phyloP scores from a whole-genome alignment of 1,140 invertebrate species.

The Drosophila virilis region DNA sequence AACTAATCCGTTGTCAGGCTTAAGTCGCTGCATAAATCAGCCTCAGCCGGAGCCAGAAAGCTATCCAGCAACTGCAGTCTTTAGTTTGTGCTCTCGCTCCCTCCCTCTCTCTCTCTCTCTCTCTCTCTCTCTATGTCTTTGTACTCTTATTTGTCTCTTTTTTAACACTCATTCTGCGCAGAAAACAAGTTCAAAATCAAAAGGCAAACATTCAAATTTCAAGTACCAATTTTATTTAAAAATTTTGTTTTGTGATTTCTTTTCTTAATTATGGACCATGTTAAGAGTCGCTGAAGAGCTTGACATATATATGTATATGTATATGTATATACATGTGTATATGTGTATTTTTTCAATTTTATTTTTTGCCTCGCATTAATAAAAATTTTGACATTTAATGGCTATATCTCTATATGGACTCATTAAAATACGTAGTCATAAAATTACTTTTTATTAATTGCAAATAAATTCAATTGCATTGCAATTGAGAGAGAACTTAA shows the following conservation, averaged over 20 bases:
- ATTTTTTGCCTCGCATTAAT: constrained; percentile 39
- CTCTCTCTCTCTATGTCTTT: constrained; percentile 5
- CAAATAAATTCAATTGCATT: constrained; percentile 62
- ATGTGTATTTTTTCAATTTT: neutral
- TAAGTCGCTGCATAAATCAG: constrained; percentile 75
- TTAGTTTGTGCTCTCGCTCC: constrained; percentile 44
- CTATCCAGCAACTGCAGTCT: constrained; percentile 40
- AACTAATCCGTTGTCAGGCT: constrained; percentile 75
- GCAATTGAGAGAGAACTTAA: constrained; percentile 2
- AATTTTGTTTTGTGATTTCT: constrained; percentile 32
- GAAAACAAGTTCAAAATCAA: constrained; percentile 65
- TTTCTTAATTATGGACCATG: constrained; percentile 60
- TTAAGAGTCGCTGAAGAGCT: constrained; percentile 52
- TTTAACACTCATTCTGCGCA: constrained; percentile 12
- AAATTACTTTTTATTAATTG: constrained; percentile 59
- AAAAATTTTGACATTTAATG: constrained; percentile 56
- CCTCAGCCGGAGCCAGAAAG: constrained; percentile 36
- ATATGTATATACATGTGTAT: too few species aligned
- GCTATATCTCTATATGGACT: constrained; percentile 47
- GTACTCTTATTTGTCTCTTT: constrained; percentile 1
- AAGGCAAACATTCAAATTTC: constrained; percentile 59
- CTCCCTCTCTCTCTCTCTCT: constrained; percentile 25
- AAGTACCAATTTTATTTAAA: constrained; percentile 69
- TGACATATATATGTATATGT: constrained; percentile 22
- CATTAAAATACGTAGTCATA: constrained; percentile 37